Percentiles rank a stretch among this genome's conserved stretches.
These are phyloP conservation scores for Ridgeia piscesae DNA, from an alignment of 1,140 invertebrate species.

Conservation along the genomic window DNA sequence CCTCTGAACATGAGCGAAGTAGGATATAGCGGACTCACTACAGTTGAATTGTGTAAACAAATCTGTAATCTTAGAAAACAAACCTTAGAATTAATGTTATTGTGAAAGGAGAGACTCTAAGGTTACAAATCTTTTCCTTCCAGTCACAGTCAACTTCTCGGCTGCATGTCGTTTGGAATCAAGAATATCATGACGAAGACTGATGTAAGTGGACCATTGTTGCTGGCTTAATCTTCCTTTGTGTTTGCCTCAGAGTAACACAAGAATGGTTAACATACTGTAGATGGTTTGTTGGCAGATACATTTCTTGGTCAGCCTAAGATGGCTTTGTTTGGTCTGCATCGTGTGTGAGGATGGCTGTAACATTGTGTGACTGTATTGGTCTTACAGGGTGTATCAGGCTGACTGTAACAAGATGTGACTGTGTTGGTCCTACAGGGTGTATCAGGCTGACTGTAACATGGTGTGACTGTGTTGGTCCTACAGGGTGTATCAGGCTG, in stretches of 20 bases:
- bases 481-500: neutral
- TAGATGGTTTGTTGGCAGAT: too few species aligned
- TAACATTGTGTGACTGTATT: too few species aligned
- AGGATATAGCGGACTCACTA: neutral
- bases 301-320: too few species aligned
- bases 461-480: neutral
- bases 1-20: neutral
- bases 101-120: slow-evolving; percentile 4
- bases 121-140: neutral
- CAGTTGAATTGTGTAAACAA: neutral
- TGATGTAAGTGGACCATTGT: neutral
- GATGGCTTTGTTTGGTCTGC: too few species aligned
- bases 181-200: slow-evolving; percentile 67
- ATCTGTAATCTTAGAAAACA: neutral
- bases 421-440: neutral
- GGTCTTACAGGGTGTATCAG: too few species aligned
- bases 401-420: neutral
- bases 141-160: slow-evolving; percentile 68
- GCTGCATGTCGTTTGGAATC: slow-evolving; percentile 73
- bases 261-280: too few species aligned
- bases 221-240: neutral
- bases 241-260: too few species aligned
- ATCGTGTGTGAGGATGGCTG: too few species aligned
- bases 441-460: neutral
- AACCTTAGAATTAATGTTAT: neutral